Evolutionary conservation across 2,113 vertebrate species (phyloP).

Genomic region (Podocnemis expansa): DNA sequence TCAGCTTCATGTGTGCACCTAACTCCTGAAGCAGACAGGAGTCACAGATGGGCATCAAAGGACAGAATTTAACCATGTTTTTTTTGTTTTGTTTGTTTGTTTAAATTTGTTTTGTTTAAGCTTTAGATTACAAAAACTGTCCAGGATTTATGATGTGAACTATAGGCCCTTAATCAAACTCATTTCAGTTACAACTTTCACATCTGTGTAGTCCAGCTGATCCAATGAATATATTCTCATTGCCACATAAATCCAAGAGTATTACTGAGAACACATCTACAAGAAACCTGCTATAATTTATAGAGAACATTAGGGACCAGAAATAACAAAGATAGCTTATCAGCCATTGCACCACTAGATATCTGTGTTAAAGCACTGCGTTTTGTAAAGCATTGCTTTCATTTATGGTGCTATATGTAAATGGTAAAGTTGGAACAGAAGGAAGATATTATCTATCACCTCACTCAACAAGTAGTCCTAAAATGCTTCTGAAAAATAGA

Average conservation of each 20-base stretch:
- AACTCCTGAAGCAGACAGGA: background rate
- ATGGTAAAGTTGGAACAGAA: conserved; percentile 20
- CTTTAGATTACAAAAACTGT: background rate
- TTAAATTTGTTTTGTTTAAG: conserved; percentile 10
- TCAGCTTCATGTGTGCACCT: background rate
- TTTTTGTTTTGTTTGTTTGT: too few relatives aligned
- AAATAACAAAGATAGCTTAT: conserved; percentile 6
- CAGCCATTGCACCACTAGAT: background rate
- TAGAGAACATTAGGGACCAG: background rate
- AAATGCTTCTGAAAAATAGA: conserved; percentile 31
- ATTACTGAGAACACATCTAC: background rate
- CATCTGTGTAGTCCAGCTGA: background rate
- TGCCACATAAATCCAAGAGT: background rate
- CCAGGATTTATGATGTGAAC: background rate
- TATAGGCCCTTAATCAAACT: background rate
- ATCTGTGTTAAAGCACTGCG: background rate
- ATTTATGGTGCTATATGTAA: background rate
- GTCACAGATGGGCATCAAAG: conserved; percentile 6
- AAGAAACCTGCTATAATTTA: background rate
- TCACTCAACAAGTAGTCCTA: conserved; percentile 63
- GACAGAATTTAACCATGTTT: background rate
- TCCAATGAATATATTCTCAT: background rate
- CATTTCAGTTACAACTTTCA: background rate
- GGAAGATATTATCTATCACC: conserved; percentile 45
- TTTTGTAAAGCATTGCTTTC: conserved; percentile 6